Evolutionary conservation across 2,113 vertebrate genomes (phyloP), one percentile per base, ranked within the genome.

Genomic region (Protobothrops mucrosquamatus): DNA sequence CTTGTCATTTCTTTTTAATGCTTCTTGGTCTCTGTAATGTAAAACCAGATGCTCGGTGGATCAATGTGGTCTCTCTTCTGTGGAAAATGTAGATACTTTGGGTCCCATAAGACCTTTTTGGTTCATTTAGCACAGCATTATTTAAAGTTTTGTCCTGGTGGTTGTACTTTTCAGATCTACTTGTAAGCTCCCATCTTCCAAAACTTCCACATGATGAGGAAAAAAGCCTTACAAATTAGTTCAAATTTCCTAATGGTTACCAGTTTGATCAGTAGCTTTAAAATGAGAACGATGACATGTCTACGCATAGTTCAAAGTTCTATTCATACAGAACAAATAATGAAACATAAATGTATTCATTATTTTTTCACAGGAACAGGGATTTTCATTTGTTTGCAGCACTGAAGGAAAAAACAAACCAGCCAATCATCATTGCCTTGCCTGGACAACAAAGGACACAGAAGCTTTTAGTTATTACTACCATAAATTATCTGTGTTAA

Each of bases 281-380:
- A 93, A 93, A 93, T 39, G 4, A 92, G 26, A 94, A 94, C 15
- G 88, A 64, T 93, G 64, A 95, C 92, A 69, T n/a, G 91, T 43
- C 52, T 2, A 0, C 18, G 91, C 91, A 92, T 52, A 89, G 51
- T 94, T 74, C n/a, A 91, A 59, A 64, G 3, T 64, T 88, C 74
- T 34, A 87, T 89, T 29, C 20, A 85, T 0, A 52, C 69, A n/a
- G 29, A 56, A 23, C 87, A 86, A 92, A 55, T 92, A 95, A 95
- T 89, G 94, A 43, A 93, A 89, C 43, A 89, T 1, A 22, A 18
- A 39, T 74, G n/a, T 20, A 74, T 74, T 20, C 69, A 39, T 74
- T 74, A 15, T 39, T 34, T n/a, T 34, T 39, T 74, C 69, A 74
- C 14, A 39, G n/a, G n/a, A 74, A 18, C n/a, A 74, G n/a, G 15